Evolutionary conservation across 2,113 vertebrate genomes (phyloP), one percentile per base, ranked within the genome.

Genomic region (Rhodinocichla rosea): DNA sequence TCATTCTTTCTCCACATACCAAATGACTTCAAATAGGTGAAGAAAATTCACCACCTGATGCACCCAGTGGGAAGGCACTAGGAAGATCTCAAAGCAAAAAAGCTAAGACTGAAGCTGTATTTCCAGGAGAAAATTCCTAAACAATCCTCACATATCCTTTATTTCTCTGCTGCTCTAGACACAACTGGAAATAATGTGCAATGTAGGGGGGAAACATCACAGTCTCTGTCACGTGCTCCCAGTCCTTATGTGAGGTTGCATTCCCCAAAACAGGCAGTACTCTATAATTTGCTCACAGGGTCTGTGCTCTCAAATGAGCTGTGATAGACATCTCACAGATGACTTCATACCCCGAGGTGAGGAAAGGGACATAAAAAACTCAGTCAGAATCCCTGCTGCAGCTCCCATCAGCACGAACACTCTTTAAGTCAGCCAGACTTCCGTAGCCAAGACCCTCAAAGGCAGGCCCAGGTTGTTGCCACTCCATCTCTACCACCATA

Each of bases 1-100:
- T 97, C 91, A 94, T 90, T 86, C 86, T 89, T 97, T 87, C 39
- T 74, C 59, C 82, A 39, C 92, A 95, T 57, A 52, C 19, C 4
- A 70, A 83, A 60, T 84, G 70, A 95, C 92, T 94, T 88, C 86
- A 94, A 87, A 37, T 2, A 37, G 75, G 79, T 85, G 57, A 88
- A 62, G 50, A 90, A 92, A 91, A 82, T 67, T 83, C 77, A 71
- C 55, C 87, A 62, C n/a, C 78, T 73, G 79, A 26, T 95, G 56
- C 79, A 28, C 13, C 1, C 1, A 0, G 13, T 39, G 57, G 53
- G 63, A 89, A 64, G 75, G 71, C 55, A 23, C 21, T 6, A 49
- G 44, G 57, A 35, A 62, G 45, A 49, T 68, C 35, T 52, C 39
- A n/a, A 50, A 92, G n/a, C 9, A 28, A 60, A 89, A 82, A 89